Conservation (phyloP, 2,888 invertebrate species). For the Lepidonotus clava region DNA sequence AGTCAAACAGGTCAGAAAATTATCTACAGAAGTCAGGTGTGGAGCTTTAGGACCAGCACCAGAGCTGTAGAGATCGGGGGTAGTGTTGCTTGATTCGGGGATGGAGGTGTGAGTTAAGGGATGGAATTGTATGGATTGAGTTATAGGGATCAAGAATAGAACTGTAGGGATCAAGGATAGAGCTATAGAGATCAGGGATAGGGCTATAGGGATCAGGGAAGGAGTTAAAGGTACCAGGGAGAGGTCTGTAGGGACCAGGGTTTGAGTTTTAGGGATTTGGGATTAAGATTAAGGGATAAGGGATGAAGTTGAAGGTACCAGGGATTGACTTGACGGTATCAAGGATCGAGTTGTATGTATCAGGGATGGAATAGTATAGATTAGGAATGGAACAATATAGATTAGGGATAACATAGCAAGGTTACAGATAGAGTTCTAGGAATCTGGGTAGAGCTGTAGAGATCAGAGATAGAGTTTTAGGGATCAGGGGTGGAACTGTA, state of each 20-base stretch:
- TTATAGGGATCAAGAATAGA: not conserved
- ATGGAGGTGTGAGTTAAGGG: too few relatives aligned
- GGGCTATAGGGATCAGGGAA: not conserved
- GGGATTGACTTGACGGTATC: not conserved
- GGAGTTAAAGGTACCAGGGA: not conserved
- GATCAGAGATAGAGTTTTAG: not conserved
- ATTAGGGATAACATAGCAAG: not conserved
- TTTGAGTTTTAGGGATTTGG: not conserved
- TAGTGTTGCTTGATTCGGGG: too few relatives aligned
- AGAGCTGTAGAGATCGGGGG: too few relatives aligned
- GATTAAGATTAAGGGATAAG: not conserved
- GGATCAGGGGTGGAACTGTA: not conserved
- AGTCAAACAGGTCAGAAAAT: too few relatives aligned
- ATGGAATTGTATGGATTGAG: too few relatives aligned
- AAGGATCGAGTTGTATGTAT: not conserved
- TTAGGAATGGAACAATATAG: not conserved
- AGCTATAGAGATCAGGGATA: not conserved
- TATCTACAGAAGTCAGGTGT: too few relatives aligned
- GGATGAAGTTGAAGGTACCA: not conserved
- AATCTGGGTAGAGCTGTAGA: not conserved
- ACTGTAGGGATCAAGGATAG: not conserved
- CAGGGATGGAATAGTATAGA: not conserved
- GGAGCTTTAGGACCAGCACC: too few relatives aligned
- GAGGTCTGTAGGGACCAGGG: not conserved
- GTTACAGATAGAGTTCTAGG: not conserved